Evolutionary conservation across 2,113 vertebrate genomes (phyloP), one percentile per base, ranked within the genome.

Genomic region (Datnioides undecimradiatus): DNA sequence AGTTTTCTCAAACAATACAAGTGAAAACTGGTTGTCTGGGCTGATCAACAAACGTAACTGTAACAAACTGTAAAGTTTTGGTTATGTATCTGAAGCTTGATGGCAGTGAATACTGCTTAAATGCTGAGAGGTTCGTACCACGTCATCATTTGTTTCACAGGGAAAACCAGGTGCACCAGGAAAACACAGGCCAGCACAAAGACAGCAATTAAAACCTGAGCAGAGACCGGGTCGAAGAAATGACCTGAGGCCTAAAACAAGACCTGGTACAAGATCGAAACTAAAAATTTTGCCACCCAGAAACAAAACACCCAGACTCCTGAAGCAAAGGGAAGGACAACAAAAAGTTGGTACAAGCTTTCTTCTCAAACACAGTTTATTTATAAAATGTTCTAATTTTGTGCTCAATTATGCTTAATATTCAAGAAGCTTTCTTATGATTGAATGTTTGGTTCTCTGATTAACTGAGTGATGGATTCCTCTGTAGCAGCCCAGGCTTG

Each of bases 81-180:
- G 38, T 0, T 0, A 65, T 34, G 23, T 12, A 0, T 38, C 29
- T 49, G 6, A 59, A 65, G 14, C n/a, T 68, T 59, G 36, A 31
- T 58, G 10, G 9, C 13, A n/a, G 12, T 36, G 38, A 3, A 38
- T 27, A 16, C 17, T 57, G 54, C 12, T 52, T 1, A 31, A 40
- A 13, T 31, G 12, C 36, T 2, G 6, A 8, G n/a, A 34, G n/a
- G 7, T 74, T n/a, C 48, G 11, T 0, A 6, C 21, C 16, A n/a
- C 52, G 19, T 25, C 57, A 7, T 54, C 2, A 1, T 74, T 49
- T 64, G 8, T 57, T 80, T 58, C 6, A 64, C 70, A 95, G 94
- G 94, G 94, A 72, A 89, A 88, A 65, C 87, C 90, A 51, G 94
- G 94, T 49, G 34, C 60, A 43, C 78, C 81, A 25, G 83, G 86